Base-by-base conservation (phyloP, 1,140 invertebrate genomes). In the Orchestia grillus region DNA sequence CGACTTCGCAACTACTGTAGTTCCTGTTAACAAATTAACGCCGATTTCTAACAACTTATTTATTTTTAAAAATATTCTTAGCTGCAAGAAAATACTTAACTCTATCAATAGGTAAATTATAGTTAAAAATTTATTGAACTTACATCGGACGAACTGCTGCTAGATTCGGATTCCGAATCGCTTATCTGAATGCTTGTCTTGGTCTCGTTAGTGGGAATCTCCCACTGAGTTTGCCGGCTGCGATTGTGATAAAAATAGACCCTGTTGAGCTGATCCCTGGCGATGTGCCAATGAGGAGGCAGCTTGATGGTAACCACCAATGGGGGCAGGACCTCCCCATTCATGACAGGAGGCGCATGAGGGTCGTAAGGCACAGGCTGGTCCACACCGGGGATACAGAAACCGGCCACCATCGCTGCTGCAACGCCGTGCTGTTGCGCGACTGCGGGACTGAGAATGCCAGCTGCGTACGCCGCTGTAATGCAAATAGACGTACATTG, bases 181-280 rank as follows among this genome's bases (percentile, higher is more conserved):
- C 96, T 97, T 77, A 94, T 47, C 23, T 94, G 92, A 40, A 94
- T 45, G 44, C 43, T 94, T 15, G 92, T 94, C 44, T 94, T 94
- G 3, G 92, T 94, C 43, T 96, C 96, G 19, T 95, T 28, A 57
- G 96, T 96, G 11, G 99, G 99, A 45, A 98, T 98, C 96, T 98
- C 97, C 99, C 99, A 99, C 97, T 99, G 99, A 1, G 99, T 98
- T 97, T 98, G 98, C 96, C 99, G 98, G 44, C 98, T 98, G 97
- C 98, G 98, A 0, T 98, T 97, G 97, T 99, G 99, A 97, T 99
- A 99, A 97, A 99, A 99, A 97, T 99, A 99, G 0, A 98, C 98
- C 96, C 99, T 97, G 0, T 99, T 99, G 90, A 98, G 98, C 42
- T 98, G 97, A 97, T 99, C 99, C 91, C 98, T 98, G 0, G 98